Evolutionary conservation across 1,140 invertebrate genomes (phyloP).

Genomic region (Nebria ingens): DNA sequence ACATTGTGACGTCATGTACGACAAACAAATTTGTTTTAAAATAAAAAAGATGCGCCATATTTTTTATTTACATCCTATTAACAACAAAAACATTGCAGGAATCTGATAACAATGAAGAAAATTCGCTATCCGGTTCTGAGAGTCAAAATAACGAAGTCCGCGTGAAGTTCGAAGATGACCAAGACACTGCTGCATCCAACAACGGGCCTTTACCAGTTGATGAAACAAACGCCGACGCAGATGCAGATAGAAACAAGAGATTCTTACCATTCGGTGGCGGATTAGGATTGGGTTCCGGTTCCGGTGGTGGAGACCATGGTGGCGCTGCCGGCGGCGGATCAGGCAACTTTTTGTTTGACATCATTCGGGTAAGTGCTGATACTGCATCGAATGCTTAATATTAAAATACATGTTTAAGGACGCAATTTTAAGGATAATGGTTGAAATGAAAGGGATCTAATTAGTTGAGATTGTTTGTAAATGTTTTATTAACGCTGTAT

Average conservation of each 20-base stretch:
- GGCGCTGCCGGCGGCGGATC: slow-evolving; percentile 56
- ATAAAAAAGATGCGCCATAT: no score
- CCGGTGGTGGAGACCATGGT: slow-evolving; percentile 34
- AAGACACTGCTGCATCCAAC: slow-evolving; percentile 42
- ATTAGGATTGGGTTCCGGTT: no score
- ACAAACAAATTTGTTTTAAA: no score
- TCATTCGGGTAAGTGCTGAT: slow-evolving; percentile 63
- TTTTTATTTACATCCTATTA: no score
- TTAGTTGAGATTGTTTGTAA: no score
- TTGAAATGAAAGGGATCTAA: no score
- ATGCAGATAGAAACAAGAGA: slow-evolving; percentile 69
- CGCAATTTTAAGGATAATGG: no score
- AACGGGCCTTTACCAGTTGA: slow-evolving; percentile 38
- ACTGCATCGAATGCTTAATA: no score
- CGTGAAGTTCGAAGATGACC: slow-evolving; percentile 44
- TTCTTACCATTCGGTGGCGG: slow-evolving; percentile 61
- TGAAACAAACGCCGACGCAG: slow-evolving; percentile 46
- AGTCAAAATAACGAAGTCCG: slow-evolving; percentile 51
- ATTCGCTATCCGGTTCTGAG: slow-evolving; percentile 40
- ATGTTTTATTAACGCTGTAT: no score
- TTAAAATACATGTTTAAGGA: no score
- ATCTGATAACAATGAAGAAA: slow-evolving; percentile 35
- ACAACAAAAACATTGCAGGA: slow-evolving; percentile 39
- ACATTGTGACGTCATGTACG: no score
- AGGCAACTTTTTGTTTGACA: slow-evolving; percentile 78